Base-by-base conservation (phyloP, 2,797 vertebrate species). In the Oreonectes daqikongensis region DNA sequence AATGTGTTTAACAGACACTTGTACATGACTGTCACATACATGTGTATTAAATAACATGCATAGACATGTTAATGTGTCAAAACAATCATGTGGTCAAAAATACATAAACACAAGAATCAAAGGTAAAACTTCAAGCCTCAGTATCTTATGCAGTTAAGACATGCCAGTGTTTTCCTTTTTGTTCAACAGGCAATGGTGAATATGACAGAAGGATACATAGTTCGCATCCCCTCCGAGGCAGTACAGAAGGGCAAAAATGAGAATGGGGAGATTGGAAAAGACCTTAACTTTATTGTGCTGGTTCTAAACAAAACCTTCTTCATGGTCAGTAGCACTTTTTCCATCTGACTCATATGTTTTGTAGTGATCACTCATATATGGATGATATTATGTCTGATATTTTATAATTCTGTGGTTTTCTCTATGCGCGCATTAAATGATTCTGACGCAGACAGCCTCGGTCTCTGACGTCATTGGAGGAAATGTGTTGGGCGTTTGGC, bases 401-500 rank as follows among this genome's bases (percentile, higher is more conserved):
- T n/a, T 46, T 46, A 9, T 50, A 57, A 44, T n/a, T 1, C 3
- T 2, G 38, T 72, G 12, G 0, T 12, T 72, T 52, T 1, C 22
- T 26, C 28, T 63, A n/a, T 0, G 4, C 9, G 11, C 20, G 10
- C 2, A 26, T 26, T 26, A 1, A n/a, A 50, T 53, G 8, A 50
- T 63, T 40, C 17, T 74, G 9, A 32, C 46, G 12, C 48, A 75
- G 69, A 42, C 48, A 46, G 2, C 60, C 69, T 57, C 30, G 2
- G 0, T 2, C 5, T 0, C 22, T 4, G 0, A 17, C 55, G 14
- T 65, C 38, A 12, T 65, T 20, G 38, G 52, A 0, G 65, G 6
- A 0, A 18, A 0, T 0, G 93, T 93, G 5, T 74, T 94, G 42
- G 61, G 63, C 0, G 86, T 93, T 77, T 91, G 4, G 75, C 90